Conservation (phyloP, 2,797 vertebrate genomes). For the Pteronotus mesoamericanus region DNA sequence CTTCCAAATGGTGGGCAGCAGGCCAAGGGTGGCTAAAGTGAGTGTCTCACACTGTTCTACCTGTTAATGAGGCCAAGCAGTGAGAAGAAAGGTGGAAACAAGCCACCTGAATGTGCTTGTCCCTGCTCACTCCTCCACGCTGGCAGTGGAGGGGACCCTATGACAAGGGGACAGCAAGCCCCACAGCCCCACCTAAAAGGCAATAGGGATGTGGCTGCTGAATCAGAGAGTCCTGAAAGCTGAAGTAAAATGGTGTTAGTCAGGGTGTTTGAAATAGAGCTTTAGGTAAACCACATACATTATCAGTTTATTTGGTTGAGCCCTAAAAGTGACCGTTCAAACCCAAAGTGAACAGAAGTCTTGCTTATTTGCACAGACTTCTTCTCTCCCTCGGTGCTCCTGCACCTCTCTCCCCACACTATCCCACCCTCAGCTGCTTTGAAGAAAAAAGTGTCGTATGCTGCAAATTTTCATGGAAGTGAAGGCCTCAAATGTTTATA, state of each 20-base stretch:
- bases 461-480: background rate
- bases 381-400: background rate
- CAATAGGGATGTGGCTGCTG: background rate
- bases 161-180: background rate
- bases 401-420: background rate
- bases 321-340: background rate
- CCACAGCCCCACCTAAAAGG: background rate
- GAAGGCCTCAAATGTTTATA: background rate
- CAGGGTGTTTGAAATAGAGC: background rate
- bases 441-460: background rate
- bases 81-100: background rate
- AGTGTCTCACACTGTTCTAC: background rate
- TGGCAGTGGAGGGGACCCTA: background rate
- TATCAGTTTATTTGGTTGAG: background rate
- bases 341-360: background rate
- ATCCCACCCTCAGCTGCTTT: background rate
- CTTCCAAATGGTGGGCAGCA: background rate
- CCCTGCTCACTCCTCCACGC: background rate
- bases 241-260: background rate
- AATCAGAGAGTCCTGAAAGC: background rate
- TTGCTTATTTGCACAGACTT: background rate
- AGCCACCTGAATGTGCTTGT: background rate
- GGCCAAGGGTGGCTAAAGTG: background rate
- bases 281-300: background rate
- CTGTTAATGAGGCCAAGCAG: background rate